Conservation (phyloP, 2,113 vertebrate species). For the Myiozetetes cayanensis region DNA sequence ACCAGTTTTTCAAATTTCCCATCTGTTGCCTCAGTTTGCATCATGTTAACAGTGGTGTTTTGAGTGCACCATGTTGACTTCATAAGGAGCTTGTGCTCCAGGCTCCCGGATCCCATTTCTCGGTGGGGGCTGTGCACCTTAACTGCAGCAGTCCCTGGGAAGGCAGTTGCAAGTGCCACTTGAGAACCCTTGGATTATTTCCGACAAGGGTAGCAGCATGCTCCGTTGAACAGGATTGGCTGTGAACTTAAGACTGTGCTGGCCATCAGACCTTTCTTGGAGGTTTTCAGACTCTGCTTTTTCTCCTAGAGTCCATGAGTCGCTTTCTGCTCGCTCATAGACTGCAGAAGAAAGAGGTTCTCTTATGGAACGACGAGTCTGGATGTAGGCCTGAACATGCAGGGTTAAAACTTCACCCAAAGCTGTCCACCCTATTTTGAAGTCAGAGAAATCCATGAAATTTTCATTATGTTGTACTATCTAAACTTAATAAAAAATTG, state of each 20-base stretch:
- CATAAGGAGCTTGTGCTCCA: neutral
- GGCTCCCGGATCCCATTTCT: neutral
- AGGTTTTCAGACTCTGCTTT: conserved; percentile 49
- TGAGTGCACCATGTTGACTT: neutral
- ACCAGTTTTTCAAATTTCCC: neutral
- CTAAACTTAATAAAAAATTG: conserved; percentile 74
- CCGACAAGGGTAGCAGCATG: neutral
- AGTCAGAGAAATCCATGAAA: conserved; percentile 44
- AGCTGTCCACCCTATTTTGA: conserved; percentile 11
- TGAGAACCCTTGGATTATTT: neutral
- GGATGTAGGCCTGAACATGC: neutral
- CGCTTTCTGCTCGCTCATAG: neutral
- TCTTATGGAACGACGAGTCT: conserved; percentile 19
- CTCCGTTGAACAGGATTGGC: neutral
- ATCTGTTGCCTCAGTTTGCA: neutral
- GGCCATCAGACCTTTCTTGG: neutral
- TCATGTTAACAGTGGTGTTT: neutral
- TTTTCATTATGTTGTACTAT: conserved; percentile 34
- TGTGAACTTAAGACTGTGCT: neutral
- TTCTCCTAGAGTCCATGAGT: conserved; percentile 67
- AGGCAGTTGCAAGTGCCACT: neutral
- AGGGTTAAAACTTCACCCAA: conserved; percentile 22
- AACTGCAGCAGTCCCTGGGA: neutral
- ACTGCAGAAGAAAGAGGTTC: conserved; percentile 59
- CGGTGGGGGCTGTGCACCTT: neutral